These are phyloP conservation scores for Phycodurus eques DNA, from an alignment of 2,113 vertebrate species.

Conservation along the genomic window DNA sequence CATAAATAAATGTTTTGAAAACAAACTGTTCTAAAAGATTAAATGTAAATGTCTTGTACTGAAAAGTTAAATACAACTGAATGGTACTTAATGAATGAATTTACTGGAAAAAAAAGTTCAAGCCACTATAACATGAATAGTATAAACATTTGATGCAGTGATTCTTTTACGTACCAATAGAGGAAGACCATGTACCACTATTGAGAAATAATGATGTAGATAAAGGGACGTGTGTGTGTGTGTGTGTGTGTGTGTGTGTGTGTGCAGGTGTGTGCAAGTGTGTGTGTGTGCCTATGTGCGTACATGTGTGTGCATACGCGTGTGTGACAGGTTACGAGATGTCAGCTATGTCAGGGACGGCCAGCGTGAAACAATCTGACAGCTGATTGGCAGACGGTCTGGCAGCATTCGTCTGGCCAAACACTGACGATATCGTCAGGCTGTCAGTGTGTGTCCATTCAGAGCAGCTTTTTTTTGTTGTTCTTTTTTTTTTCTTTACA, in stretches of 20 bases:
- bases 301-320: constrained; percentile 7
- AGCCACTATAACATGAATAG: no score
- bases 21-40: no score
- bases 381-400: constrained; percentile 53
- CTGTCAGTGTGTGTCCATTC: constrained; percentile 24
- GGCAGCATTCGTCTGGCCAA: constrained; percentile 46
- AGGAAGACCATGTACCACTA: no score
- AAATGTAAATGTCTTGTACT: no score
- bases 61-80: no score
- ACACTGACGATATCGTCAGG: constrained; percentile 29
- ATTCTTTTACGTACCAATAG: no score
- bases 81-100: no score
- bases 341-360: constrained; percentile 24
- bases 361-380: constrained; percentile 39
- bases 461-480: not conserved
- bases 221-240: not conserved
- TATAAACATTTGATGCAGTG: no score
- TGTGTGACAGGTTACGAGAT: constrained; percentile 35
- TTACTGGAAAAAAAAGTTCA: no score
- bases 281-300: not conserved
- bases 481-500: not conserved
- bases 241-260: not conserved
- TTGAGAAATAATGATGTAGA: no score
- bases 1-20: no score
- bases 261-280: not conserved